phyloP scores from a whole-genome alignment of 2,113 vertebrate species.

The Vombatus ursinus region DNA sequence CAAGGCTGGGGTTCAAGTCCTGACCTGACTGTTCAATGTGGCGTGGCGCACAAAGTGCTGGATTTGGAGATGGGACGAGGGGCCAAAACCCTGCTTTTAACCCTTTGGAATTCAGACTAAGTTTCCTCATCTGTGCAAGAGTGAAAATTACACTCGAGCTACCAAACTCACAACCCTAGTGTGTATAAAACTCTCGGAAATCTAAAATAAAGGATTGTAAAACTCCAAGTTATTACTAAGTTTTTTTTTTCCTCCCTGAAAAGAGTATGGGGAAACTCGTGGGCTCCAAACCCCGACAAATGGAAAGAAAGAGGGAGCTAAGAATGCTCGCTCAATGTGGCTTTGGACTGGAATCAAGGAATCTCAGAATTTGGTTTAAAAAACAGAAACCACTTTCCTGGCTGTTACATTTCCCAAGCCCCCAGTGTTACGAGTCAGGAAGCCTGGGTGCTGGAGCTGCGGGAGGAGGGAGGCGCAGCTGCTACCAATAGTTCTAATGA shows the following conservation, averaged over 20 bases:
- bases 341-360: neutral
- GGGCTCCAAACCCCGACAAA: rapidly evolving
- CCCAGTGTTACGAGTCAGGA: neutral
- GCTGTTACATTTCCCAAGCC: neutral
- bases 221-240: neutral
- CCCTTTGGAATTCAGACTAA: neutral
- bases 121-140: neutral
- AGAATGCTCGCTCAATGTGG: neutral
- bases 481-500: neutral
- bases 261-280: neutral
- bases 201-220: neutral
- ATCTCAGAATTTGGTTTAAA: neutral
- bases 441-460: neutral
- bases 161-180: neutral
- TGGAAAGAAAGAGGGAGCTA: neutral
- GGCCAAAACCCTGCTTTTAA: neutral
- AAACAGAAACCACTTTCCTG: neutral
- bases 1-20: neutral
- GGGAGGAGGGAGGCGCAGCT: neutral
- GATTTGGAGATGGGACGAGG: neutral
- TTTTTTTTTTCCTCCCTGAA: neutral
- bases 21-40: neutral
- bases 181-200: neutral
- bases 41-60: neutral
- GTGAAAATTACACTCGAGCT: neutral